Evolutionary conservation across 1,140 invertebrate genomes (phyloP).

Genomic region (Elymnias hypermnestra): DNA sequence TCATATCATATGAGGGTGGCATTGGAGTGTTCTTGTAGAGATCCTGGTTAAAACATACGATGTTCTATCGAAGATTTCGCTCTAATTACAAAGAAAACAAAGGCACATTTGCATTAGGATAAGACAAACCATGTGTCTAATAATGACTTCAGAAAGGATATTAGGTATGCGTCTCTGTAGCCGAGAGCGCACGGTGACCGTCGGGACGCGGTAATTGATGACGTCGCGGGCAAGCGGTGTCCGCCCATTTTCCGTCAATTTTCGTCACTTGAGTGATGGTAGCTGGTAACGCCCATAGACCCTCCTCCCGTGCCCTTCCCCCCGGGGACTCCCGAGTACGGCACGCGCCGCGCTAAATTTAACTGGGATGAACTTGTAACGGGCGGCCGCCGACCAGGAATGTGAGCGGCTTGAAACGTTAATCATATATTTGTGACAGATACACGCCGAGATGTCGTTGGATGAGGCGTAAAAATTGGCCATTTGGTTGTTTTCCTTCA

Average conservation of each 20-base stretch:
- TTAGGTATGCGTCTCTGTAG: slow-evolving; percentile 55
- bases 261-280: slow-evolving; percentile 75
- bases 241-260: slow-evolving; percentile 76
- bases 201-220: slow-evolving; percentile 69
- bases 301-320: slow-evolving; percentile 16
- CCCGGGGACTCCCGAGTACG: slow-evolving; percentile 34
- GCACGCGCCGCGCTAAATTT: slow-evolving; percentile 73
- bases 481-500: slow-evolving; percentile 20
- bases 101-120: no score
- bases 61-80: no score
- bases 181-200: slow-evolving; percentile 57
- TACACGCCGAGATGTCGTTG: slow-evolving; percentile 50
- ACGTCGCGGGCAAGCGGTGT: slow-evolving; percentile 68
- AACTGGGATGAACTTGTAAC: slow-evolving; percentile 73
- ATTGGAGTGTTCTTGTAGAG: no score
- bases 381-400: slow-evolving; percentile 54
- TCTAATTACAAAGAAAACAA: no score
- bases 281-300: slow-evolving; percentile 51
- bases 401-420: slow-evolving; percentile 56
- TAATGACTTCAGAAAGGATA: slow-evolving; percentile 42
- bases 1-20: no score
- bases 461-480: slow-evolving; percentile 24
- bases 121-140: slow-evolving; percentile 26
- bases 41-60: no score
- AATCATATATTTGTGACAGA: slow-evolving; percentile 72